These are phyloP conservation scores for Drosophila paramelanica DNA, from an alignment of 2,888 invertebrate genomes.

Conservation along the genomic window DNA sequence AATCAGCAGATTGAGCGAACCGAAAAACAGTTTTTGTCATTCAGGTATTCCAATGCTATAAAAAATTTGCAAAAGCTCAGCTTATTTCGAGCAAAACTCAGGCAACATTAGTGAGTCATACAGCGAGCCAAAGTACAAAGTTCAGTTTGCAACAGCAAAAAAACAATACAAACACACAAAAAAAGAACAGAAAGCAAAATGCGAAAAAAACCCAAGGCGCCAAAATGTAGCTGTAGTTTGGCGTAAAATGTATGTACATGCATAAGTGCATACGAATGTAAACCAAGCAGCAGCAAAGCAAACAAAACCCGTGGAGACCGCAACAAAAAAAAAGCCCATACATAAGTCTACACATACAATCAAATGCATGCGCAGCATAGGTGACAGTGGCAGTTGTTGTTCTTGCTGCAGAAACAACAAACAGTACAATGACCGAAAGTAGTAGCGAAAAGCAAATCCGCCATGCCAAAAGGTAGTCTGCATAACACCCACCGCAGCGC, in stretches of 20 bases:
- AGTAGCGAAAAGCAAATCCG: constrained; percentile 45
- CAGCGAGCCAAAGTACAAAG: constrained; percentile 58
- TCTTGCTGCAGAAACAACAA: constrained; percentile 36
- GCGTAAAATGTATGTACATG: constrained; percentile 18
- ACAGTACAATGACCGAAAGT: constrained; percentile 75
- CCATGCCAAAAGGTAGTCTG: constrained; percentile 49
- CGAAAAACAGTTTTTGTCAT: constrained; percentile 22
- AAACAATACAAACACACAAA: constrained; percentile 41
- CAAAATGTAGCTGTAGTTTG: constrained; percentile 55
- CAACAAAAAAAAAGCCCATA: constrained; percentile 14
- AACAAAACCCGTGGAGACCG: constrained; percentile 17
- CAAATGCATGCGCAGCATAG: constrained; percentile 5
- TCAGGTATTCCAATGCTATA: constrained; percentile 4
- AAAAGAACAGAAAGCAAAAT: constrained; percentile 8
- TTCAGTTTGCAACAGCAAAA: constrained; percentile 46
- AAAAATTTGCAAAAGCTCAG: constrained; percentile 9
- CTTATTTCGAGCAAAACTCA: constrained; percentile 22
- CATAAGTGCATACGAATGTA: neutral
- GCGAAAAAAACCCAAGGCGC: constrained; percentile 47
- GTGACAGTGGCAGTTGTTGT: constrained; percentile 20
- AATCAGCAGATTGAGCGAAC: neutral
- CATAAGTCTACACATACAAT: constrained; percentile 13
- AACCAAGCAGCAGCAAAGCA: constrained; percentile 31
- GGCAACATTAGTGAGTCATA: constrained; percentile 53
- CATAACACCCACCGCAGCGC: constrained; percentile 41